Evolutionary conservation across 2,113 vertebrate species (phyloP).

Genomic region (Phaethornis superciliosus): DNA sequence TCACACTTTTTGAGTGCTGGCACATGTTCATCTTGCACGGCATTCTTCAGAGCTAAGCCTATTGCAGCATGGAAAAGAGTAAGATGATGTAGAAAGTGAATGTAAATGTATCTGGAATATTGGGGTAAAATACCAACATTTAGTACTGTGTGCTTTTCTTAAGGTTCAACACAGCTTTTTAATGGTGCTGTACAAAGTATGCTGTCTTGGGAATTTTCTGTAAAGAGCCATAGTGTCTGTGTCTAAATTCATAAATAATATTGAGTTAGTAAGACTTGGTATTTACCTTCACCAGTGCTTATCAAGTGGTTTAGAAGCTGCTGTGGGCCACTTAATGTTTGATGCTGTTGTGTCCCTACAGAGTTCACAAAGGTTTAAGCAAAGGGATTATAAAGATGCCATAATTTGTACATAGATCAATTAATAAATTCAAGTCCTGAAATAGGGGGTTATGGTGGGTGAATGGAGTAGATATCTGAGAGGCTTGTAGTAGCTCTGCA

Average conservation of each 20-base stretch:
- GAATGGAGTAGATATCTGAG: background rate
- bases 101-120: background rate
- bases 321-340: background rate
- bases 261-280: background rate
- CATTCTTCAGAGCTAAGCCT: background rate
- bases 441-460: background rate
- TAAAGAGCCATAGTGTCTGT: background rate
- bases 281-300: background rate
- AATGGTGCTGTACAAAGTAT: background rate
- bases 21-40: background rate
- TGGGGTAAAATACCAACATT: accelerated
- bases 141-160: background rate
- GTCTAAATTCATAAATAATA: background rate
- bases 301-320: background rate
- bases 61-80: background rate
- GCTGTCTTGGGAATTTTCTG: background rate
- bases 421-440: background rate
- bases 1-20: background rate
- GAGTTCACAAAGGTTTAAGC: background rate
- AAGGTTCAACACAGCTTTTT: background rate
- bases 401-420: background rate
- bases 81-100: background rate
- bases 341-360: background rate
- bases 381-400: background rate
- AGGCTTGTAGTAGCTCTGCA: background rate